These are phyloP conservation scores for Plecturocebus donacophilus DNA, from an alignment of 2,113 vertebrate genomes.

Conservation along the genomic window DNA sequence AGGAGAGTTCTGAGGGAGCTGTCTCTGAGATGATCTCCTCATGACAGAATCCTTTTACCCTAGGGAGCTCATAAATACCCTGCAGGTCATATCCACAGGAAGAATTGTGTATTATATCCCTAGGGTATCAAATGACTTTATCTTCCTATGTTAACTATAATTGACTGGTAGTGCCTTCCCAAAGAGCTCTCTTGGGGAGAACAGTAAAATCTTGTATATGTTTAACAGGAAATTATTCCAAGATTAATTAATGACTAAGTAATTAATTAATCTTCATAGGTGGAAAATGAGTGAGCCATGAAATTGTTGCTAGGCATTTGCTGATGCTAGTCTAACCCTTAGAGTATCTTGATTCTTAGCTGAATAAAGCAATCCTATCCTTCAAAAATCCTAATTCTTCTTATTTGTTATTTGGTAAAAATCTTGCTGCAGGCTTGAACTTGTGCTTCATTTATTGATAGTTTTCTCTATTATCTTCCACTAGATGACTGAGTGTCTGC, in stretches of 20 bases:
- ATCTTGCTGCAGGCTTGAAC: not conserved
- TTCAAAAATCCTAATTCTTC: not conserved
- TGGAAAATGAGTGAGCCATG: not conserved
- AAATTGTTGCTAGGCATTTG: not conserved
- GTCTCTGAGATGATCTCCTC: not conserved
- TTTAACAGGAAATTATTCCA: constrained; percentile 22
- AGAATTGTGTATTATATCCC: not conserved
- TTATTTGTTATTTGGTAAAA: not conserved
- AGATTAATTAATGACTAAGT: constrained; percentile 40
- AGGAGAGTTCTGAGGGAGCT: constrained; percentile 65
- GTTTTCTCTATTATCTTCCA: not conserved
- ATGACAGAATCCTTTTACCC: not conserved
- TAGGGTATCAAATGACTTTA: not conserved
- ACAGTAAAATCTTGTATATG: not conserved
- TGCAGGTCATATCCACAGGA: not conserved
- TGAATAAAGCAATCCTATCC: not conserved
- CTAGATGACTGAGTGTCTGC: not conserved
- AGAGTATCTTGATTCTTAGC: not conserved
- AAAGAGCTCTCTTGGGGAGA: not conserved
- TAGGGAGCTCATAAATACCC: not conserved
- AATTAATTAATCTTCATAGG: not conserved
- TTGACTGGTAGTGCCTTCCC: not conserved
- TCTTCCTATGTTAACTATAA: constrained; percentile 1
- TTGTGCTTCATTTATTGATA: not conserved
- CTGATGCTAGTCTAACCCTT: not conserved